These are phyloP conservation scores for Chrysocyon brachyurus DNA, from an alignment of 2,797 vertebrate species.

Conservation along the genomic window DNA sequence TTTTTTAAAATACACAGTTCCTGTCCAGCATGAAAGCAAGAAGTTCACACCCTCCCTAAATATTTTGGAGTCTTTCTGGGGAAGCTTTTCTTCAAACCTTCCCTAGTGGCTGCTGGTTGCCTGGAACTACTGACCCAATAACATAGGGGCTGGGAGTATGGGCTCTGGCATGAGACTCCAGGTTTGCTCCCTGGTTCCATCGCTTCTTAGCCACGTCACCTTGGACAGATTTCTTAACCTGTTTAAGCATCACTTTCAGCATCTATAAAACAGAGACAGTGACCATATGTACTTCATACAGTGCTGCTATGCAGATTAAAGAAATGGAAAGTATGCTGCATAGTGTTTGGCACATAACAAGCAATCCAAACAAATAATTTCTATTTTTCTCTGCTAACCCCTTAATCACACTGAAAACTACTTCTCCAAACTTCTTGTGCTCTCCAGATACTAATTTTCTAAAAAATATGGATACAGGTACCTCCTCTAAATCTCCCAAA, in stretches of 20 bases:
- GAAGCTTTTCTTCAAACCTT: not conserved
- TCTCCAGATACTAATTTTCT: not conserved
- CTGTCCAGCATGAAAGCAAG: not conserved
- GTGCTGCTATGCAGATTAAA: not conserved
- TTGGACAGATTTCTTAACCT: not conserved
- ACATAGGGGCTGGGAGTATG: not conserved
- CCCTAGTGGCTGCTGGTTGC: not conserved
- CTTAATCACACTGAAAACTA: not conserved
- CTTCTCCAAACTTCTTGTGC: not conserved
- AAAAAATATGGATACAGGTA: not conserved
- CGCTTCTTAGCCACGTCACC: not conserved
- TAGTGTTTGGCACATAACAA: not conserved
- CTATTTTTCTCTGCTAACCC: not conserved
- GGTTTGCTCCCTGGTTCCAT: not conserved
- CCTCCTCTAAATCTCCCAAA: constrained; percentile 38
- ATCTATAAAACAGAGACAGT: not conserved
- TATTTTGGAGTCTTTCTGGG: not conserved
- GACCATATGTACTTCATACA: not conserved
- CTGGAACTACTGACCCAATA: not conserved
- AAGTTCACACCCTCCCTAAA: not conserved
- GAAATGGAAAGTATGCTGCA: not conserved
- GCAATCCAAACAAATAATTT: not conserved
- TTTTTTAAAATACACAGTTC: not conserved
- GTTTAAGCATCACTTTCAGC: not conserved
- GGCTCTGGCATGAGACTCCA: not conserved